Percentiles rank a stretch among this genome's conserved stretches.
phyloP scores from a whole-genome alignment of 1,140 invertebrate species.

The Mizuhopecten yessoensis region DNA sequence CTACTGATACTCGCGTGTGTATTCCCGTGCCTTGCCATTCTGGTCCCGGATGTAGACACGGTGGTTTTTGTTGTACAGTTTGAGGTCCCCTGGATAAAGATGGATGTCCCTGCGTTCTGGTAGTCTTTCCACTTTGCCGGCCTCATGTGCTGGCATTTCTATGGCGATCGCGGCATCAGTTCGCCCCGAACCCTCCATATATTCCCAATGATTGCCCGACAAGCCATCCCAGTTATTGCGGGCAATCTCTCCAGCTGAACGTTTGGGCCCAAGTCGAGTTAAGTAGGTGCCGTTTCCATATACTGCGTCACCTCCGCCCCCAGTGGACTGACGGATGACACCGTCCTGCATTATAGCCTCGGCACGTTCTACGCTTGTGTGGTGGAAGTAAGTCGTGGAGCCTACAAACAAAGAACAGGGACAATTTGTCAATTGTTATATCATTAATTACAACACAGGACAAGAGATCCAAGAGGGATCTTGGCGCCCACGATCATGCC shows the following conservation, averaged over 20 bases:
- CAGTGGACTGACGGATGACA: not conserved
- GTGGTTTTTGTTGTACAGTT: not conserved
- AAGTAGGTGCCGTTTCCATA: conserved; percentile 11
- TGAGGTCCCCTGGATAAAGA: not conserved
- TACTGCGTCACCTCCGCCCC: not conserved
- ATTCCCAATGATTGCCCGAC: not conserved
- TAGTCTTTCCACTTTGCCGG: not conserved
- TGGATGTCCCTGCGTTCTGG: not conserved
- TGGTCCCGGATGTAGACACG: not conserved
- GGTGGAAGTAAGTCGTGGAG: conserved; percentile 1
- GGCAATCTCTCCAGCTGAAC: not conserved
- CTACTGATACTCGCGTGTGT: not conserved
- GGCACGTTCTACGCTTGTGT: not conserved
- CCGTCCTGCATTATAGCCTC: not conserved
- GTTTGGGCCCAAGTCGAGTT: not conserved
- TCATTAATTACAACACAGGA: too few relatives aligned
- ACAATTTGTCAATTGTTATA: too few relatives aligned
- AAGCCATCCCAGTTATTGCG: conserved; percentile 30
- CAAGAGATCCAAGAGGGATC: too few relatives aligned
- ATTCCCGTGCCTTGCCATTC: not conserved
- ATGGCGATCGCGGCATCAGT: not conserved
- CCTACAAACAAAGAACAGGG: not conserved
- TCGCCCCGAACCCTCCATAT: not conserved
- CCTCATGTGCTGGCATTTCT: not conserved
- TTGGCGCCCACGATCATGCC: too few relatives aligned